Percentiles rank a stretch among this genome's conserved stretches.
phyloP scores from a whole-genome alignment of 2,888 invertebrate genomes.

The Isoperla grammatica region DNA sequence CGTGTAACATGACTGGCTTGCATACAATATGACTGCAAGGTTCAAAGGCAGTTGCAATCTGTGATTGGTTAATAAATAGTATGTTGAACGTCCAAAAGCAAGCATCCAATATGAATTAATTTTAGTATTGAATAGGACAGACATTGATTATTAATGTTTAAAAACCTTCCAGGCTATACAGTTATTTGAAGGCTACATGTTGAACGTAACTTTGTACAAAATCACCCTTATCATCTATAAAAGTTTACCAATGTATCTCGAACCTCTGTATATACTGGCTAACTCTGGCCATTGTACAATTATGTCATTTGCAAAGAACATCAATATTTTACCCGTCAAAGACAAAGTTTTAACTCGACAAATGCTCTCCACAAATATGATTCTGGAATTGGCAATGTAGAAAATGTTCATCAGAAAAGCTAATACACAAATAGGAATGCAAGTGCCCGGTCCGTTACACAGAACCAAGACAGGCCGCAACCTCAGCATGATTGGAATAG shows the following conservation, averaged over 20 bases:
- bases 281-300: constrained; percentile 92
- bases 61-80: no score
- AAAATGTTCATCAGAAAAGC: constrained; percentile 67
- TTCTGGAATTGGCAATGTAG: constrained; percentile 60
- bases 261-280: constrained; percentile 56
- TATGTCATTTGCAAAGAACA: constrained; percentile 75
- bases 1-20: no score
- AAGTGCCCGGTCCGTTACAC: constrained; percentile 96
- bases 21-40: no score
- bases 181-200: no score
- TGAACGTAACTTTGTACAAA: no score
- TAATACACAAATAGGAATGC: constrained; percentile 82
- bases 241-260: constrained; percentile 72
- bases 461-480: constrained; percentile 75
- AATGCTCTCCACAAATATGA: constrained; percentile 91
- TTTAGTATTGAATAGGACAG: no score
- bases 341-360: constrained; percentile 89
- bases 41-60: no score
- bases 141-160: no score
- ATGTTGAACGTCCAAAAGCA: no score
- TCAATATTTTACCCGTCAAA: constrained; percentile 79
- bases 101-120: no score
- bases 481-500: constrained; percentile 61
- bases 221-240: no score
- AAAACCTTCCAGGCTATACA: no score